A percentile compares a stretch with the other conserved stretches of the same genome.
These are phyloP conservation scores for Leptura quadrifasciata DNA, from an alignment of 2,888 invertebrate genomes.

Conservation along the genomic window DNA sequence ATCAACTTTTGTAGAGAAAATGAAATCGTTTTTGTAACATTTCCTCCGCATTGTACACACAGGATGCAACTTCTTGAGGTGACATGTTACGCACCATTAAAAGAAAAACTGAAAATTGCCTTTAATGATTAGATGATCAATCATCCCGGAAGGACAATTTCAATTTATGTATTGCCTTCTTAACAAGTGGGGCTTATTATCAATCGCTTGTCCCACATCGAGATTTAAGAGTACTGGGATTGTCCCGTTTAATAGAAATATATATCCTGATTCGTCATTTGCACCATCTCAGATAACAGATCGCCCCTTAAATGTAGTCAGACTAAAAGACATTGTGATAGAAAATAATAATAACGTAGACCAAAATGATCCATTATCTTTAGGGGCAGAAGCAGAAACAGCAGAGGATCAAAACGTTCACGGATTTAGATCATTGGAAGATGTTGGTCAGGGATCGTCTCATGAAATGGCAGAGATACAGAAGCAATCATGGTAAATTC, in stretches of 20 bases:
- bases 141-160: neutral
- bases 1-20: conserved; percentile 13
- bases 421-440: too few relatives aligned
- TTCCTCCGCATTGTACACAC: conserved; percentile 6
- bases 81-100: neutral
- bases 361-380: too few relatives aligned
- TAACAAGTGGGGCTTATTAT: neutral
- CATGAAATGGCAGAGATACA: too few relatives aligned
- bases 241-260: conserved; percentile 17
- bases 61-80: neutral
- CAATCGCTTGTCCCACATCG: neutral
- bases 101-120: neutral
- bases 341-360: too few relatives aligned
- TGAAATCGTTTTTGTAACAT: neutral
- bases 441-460: too few relatives aligned
- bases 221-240: conserved; percentile 26
- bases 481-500: too few relatives aligned
- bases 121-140: neutral
- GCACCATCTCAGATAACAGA: neutral
- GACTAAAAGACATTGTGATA: too few relatives aligned
- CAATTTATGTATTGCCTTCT: neutral
- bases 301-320: neutral
- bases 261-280: conserved; percentile 13
- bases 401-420: too few relatives aligned
- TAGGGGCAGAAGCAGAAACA: too few relatives aligned